Evolutionary conservation across 2,888 invertebrate genomes (phyloP).

Genomic region (Diarsia mendica): DNA sequence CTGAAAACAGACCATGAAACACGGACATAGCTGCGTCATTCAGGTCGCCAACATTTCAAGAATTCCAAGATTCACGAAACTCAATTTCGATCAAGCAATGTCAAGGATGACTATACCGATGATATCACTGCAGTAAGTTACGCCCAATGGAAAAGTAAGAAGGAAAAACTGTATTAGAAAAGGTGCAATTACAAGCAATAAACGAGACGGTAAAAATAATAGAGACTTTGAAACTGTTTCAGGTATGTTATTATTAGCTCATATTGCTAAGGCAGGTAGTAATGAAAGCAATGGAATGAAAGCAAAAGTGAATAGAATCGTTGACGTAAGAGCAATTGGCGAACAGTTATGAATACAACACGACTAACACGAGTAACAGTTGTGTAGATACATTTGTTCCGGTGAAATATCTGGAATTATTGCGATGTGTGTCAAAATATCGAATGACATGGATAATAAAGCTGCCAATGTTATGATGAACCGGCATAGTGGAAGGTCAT

Average conservation of each 20-base stretch:
- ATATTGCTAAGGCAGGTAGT: conserved; percentile 11
- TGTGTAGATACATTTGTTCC: conserved; percentile 18
- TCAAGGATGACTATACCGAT: conserved; percentile 38
- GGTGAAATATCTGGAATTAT: conserved; percentile 27
- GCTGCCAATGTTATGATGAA: conserved; percentile 29
- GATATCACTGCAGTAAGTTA: conserved; percentile 48
- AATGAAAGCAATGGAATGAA: conserved; percentile 48
- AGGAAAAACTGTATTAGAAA: conserved; percentile 46
- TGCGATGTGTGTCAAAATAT: conserved; percentile 40
- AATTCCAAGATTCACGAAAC: conserved; percentile 39
- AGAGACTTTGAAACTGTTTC: conserved; percentile 30
- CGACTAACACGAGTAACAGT: conserved; percentile 22
- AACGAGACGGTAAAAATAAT: conserved; percentile 39
- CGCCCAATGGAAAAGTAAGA: conserved; percentile 34
- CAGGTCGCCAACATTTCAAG: conserved; percentile 26
- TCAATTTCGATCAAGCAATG: conserved; percentile 25
- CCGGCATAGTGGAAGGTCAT: background rate
- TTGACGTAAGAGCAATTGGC: conserved; percentile 38
- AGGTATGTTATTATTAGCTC: conserved; percentile 45
- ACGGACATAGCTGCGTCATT: conserved; percentile 46
- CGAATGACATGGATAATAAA: conserved; percentile 2
- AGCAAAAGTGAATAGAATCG: conserved; percentile 39
- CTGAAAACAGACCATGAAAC: conserved; percentile 40
- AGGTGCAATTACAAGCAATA: conserved; percentile 43
- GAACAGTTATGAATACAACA: conserved; percentile 17